phyloP scores from a whole-genome alignment of 2,113 vertebrate species.

The Daboia siamensis region DNA sequence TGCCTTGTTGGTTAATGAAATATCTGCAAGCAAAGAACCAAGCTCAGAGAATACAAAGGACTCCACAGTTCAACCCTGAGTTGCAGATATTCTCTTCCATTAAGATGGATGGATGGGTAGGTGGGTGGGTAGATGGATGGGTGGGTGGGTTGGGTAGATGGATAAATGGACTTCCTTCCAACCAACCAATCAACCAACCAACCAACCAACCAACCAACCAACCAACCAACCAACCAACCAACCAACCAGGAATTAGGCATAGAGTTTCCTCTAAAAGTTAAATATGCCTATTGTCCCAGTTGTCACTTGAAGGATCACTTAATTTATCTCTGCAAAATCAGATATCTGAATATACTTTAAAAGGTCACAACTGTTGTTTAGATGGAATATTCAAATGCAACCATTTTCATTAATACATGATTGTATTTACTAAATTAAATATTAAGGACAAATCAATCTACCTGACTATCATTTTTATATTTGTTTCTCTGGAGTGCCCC shows the following conservation, averaged over 20 bases:
- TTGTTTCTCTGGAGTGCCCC: not conserved
- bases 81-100: not conserved
- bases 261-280: not conserved
- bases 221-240: no score
- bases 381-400: conserved; percentile 49
- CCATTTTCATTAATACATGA: conserved; percentile 14
- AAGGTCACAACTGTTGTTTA: conserved; percentile 72
- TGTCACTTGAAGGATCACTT: not conserved
- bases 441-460: not conserved
- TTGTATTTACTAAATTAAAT: not conserved
- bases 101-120: not conserved
- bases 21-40: not conserved
- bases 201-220: not conserved
- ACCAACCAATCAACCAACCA: no score
- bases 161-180: not conserved
- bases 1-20: not conserved
- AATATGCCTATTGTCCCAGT: not conserved
- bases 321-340: not conserved
- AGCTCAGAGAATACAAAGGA: not conserved
- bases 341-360: conserved; percentile 33
- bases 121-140: no score
- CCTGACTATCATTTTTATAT: not conserved
- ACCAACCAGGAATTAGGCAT: not conserved
- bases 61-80: not conserved
- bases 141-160: not conserved